Conservation (phyloP, 1,140 invertebrate species). For the Grapholita molesta region DNA sequence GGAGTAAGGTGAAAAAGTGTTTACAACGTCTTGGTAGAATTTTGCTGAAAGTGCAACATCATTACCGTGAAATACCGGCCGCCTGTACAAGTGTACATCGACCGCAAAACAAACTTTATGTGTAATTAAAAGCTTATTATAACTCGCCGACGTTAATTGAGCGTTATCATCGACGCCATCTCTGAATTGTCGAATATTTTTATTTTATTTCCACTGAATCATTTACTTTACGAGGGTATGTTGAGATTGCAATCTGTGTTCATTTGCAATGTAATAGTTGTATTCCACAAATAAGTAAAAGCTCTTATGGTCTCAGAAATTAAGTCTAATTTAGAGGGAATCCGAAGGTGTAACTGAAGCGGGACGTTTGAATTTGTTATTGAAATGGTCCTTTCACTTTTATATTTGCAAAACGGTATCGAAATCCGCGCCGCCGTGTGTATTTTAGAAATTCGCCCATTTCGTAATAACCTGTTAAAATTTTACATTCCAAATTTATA, state of each 20-base stretch:
- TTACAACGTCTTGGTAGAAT: no score
- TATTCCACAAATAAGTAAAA: background rate
- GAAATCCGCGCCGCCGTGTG: background rate
- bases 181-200: constrained; percentile 26
- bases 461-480: no score
- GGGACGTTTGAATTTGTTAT: background rate
- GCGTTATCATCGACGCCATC: constrained; percentile 44
- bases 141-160: constrained; percentile 36
- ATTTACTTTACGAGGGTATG: constrained; percentile 3
- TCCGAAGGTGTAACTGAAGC: background rate
- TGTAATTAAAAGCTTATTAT: constrained; percentile 32
- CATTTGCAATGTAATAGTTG: constrained; percentile 2
- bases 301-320: background rate
- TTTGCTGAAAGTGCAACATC: no score
- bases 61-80: no score
- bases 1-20: no score
- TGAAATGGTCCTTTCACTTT: background rate
- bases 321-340: background rate
- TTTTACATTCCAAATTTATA: no score
- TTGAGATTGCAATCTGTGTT: background rate
- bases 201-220: constrained; percentile 7
- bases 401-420: background rate
- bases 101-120: constrained; percentile 22
- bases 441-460: background rate
- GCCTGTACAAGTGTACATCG: background rate